A percentile compares a stretch with the other conserved stretches of the same genome.
Conservation (phyloP, 2,888 invertebrate genomes). For the Colletes collaris region DNA sequence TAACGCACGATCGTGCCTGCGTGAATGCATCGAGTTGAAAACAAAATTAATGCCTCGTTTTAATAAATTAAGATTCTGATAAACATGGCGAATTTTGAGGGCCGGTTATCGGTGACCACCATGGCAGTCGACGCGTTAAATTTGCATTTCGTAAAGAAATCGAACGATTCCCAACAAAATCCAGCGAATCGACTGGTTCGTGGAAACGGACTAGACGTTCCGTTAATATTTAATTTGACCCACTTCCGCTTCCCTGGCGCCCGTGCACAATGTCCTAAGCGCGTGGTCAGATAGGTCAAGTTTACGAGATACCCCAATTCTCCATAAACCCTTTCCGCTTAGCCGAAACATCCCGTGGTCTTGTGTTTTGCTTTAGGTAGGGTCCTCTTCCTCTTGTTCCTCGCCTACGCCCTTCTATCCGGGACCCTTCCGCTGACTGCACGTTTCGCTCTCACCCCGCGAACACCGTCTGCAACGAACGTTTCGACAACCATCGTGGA, state of each 20-base stretch:
- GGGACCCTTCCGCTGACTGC: constrained; percentile 73
- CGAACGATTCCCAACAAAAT: too few species aligned
- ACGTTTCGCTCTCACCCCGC: constrained; percentile 70
- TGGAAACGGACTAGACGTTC: not conserved
- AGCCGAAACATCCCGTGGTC: constrained; percentile 75
- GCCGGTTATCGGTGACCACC: too few species aligned
- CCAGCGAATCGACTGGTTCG: not conserved
- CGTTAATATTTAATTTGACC: constrained; percentile 72
- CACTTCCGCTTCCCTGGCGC: constrained; percentile 65
- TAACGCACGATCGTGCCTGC: too few species aligned
- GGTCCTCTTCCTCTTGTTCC: constrained; percentile 61
- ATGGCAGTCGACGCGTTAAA: too few species aligned
- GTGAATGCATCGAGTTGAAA: too few species aligned
- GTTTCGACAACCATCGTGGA: constrained; percentile 64
- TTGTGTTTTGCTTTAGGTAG: constrained; percentile 72
- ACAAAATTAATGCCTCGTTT: too few species aligned
- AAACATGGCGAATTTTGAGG: too few species aligned
- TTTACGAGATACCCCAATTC: constrained; percentile 78
- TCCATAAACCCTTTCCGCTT: constrained; percentile 80
- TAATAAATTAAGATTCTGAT: too few species aligned
- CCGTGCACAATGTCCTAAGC: constrained; percentile 65
- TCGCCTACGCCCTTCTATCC: constrained; percentile 53
- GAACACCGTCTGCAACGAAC: constrained; percentile 58
- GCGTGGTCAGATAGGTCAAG: constrained; percentile 78
- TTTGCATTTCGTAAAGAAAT: too few species aligned